These are phyloP conservation scores for Psittacus erithacus DNA, from an alignment of 2,113 vertebrate species.

Conservation along the genomic window DNA sequence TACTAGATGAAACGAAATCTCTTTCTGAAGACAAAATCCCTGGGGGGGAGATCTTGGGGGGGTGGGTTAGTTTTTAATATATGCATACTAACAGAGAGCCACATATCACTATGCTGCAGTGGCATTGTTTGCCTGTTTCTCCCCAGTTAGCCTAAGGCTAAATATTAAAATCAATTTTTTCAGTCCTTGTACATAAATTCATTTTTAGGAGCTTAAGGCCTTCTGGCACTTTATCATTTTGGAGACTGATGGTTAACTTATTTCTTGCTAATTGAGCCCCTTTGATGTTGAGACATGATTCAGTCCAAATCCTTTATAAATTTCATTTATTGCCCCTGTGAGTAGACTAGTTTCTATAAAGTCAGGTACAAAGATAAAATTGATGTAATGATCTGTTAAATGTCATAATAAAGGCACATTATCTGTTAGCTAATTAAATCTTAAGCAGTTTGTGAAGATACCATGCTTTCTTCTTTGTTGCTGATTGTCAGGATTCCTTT, in stretches of 20 bases:
- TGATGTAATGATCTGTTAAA: conserved; percentile 10
- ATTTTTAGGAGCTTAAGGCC: not conserved
- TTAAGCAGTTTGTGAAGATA: not conserved
- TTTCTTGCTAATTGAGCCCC: conserved; percentile 4
- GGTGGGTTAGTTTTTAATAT: not conserved
- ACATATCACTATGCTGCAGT: not conserved
- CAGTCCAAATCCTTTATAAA: conserved; percentile 1
- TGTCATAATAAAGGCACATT: conserved; percentile 18
- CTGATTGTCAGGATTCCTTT: conserved; percentile 13
- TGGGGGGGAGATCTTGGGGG: not conserved
- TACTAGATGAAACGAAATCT: not conserved
- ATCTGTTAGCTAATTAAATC: conserved; percentile 40
- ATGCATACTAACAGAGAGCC: not conserved
- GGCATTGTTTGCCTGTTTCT: not conserved
- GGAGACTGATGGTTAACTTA: not conserved
- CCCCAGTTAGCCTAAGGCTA: not conserved
- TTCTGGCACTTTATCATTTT: not conserved
- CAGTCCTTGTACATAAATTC: not conserved
- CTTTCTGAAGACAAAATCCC: not conserved
- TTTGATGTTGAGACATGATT: conserved; percentile 37
- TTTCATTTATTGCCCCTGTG: conserved; percentile 16
- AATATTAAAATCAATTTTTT: not conserved
- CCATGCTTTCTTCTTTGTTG: not conserved
- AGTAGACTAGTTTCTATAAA: conserved; percentile 34
- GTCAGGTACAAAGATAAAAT: conserved; percentile 1